A percentile compares a stretch with the other conserved stretches of the same genome.
Evolutionary conservation across 2,797 vertebrate genomes (phyloP).

Genomic region (Etheostoma perlongum): DNA sequence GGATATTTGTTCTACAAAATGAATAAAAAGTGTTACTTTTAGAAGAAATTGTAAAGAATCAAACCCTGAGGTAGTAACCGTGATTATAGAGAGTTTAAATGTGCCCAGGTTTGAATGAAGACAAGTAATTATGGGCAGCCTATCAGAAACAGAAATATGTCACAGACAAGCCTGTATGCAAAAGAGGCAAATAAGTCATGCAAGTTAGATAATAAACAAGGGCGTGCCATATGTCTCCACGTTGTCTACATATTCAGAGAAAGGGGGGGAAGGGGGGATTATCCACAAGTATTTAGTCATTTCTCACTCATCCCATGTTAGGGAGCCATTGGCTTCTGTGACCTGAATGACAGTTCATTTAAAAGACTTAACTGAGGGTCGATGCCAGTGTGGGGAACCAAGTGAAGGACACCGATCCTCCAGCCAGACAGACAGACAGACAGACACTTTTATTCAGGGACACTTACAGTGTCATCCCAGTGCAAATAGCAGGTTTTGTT

Average conservation of each 20-base stretch:
- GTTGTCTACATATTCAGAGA: not conserved
- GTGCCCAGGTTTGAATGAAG: not conserved
- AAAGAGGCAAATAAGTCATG: constrained; percentile 5
- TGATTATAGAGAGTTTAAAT: not conserved
- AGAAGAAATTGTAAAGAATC: not conserved
- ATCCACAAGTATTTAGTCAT: constrained; percentile 2
- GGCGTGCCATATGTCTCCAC: not conserved
- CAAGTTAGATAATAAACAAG: not conserved
- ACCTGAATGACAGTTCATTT: not conserved
- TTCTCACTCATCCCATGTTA: constrained; percentile 5
- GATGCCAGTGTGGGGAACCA: not conserved
- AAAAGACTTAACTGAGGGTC: not conserved
- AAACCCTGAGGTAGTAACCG: not conserved
- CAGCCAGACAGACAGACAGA: not conserved
- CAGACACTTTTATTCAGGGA: not conserved
- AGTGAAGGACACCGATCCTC: not conserved
- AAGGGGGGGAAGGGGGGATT: not conserved
- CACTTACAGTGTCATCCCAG: not conserved
- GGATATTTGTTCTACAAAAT: not conserved
- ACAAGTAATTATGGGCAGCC: not conserved
- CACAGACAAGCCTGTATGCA: not conserved
- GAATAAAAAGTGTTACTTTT: not conserved
- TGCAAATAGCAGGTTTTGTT: not conserved
- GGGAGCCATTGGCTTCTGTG: constrained; percentile 11
- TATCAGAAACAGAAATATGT: not conserved